phyloP scores from a whole-genome alignment of 2,797 vertebrate genomes.

The Myiothlypis chrysogaster region DNA sequence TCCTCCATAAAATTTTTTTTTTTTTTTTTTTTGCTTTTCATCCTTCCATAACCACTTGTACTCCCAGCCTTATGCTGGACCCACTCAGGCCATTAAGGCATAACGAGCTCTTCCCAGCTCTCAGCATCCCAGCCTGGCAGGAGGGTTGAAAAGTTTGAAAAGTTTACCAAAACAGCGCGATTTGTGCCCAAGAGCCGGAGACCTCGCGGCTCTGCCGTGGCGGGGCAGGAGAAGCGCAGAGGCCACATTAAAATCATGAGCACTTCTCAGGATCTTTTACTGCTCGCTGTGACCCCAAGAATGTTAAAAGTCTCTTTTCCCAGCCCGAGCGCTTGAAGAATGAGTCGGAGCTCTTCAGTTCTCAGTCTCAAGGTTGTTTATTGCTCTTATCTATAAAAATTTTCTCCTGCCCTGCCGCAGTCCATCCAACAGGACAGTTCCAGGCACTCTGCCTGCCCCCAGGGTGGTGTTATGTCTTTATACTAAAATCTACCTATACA shows the following conservation, averaged over 20 bases:
- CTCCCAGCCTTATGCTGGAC: not conserved
- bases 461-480: rapidly evolving
- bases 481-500: no score
- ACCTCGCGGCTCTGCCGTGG: not conserved
- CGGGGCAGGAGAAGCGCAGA: not conserved
- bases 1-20: not conserved
- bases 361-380: no score
- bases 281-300: no score
- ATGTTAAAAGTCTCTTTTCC: no score
- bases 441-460: no score
- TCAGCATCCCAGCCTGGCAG: no score
- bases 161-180: not conserved
- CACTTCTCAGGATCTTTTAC: not conserved
- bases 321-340: no score
- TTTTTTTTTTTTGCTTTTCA: not conserved
- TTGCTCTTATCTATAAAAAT: no score
- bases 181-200: not conserved
- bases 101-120: not conserved
- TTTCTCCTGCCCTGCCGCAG: no score
- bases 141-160: not conserved
- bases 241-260: rapidly evolving
- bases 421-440: no score
- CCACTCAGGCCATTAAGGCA: not conserved
- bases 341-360: no score
- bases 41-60: slow-evolving; percentile 17